Evolutionary conservation across 1,140 invertebrate genomes (phyloP).

Genomic region (Tribolium madens): DNA sequence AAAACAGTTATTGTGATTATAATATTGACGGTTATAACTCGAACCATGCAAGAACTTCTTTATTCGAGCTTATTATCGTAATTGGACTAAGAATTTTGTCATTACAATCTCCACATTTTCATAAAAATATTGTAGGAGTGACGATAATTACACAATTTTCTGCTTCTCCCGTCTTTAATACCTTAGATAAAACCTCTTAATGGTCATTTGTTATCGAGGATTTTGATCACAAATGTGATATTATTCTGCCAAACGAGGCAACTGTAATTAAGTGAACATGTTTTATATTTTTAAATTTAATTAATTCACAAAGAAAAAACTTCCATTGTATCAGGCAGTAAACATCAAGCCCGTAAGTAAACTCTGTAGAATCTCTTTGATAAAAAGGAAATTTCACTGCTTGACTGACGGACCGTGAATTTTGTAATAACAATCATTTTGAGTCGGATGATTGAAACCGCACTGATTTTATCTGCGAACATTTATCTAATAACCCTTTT

Average conservation of each 20-base stretch:
- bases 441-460: constrained; percentile 7
- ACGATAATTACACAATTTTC: too few relatives aligned
- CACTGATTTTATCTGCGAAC: constrained; percentile 3
- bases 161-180: neutral
- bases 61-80: too few relatives aligned
- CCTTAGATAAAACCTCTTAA: neutral
- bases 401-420: constrained; percentile 22
- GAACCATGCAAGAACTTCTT: too few relatives aligned
- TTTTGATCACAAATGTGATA: neutral
- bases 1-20: too few relatives aligned
- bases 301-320: neutral
- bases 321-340: neutral
- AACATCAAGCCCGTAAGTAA: neutral
- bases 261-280: neutral
- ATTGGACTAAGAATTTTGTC: too few relatives aligned
- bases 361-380: constrained; percentile 12
- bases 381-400: constrained; percentile 25
- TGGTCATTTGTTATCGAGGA: neutral
- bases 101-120: too few relatives aligned
- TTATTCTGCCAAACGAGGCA: neutral
- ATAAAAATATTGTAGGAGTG: too few relatives aligned
- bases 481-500: neutral
- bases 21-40: too few relatives aligned
- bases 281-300: neutral
- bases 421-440: constrained; percentile 38